Base-by-base conservation (phyloP, 2,113 vertebrate genomes). In the Lepus europaeus region DNA sequence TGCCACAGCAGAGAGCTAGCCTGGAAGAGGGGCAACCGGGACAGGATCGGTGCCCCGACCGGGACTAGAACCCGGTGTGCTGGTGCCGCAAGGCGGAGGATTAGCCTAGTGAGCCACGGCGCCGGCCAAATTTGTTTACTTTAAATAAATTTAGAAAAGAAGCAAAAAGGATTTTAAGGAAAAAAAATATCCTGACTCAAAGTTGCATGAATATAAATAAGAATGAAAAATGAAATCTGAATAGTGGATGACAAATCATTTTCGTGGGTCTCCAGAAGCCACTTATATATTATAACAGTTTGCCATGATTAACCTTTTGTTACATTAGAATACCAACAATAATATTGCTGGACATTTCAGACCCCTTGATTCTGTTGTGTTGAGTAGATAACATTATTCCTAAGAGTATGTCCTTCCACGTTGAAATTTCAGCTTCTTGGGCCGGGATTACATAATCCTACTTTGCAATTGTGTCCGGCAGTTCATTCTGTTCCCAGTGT, bases 241-340 rank as follows among this genome's bases (percentile, higher is more conserved):
- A 96, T 89, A 89, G 91, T 87, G 81, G 29, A 80, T 93, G 77
- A 83, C 36, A 90, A 89, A 90, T 77, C 33, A 91, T 91, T 91
- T 95, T 81, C 69, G 81, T 83, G 33, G 49, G 56, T 89, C 64
- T 91, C 76, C 45, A 86, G 64, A 96, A 95, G 31, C 33, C 78
- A 95, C 82, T 87, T 90, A 92, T 90, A 90, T 76, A 95, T 95
- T 33, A 33, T 94, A 85, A 93, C 84, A 91, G 9, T 9, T 39
- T 93, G 16, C 70, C 64, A 61, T 86, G 51, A 87, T 95, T 95
- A 84, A 73, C 78, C 59, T 93, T 88, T 81, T 82, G 27, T 68
- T 94, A 84, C 56, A 68, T 93, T 69, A 95, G 20, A 25, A 69
- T 72, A 78, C 78, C 49, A 12, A 61, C 96, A 89, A 56, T 14